These are phyloP conservation scores for Ornithorhynchus anatinus DNA, from an alignment of 2,113 vertebrate species.

Conservation along the genomic window DNA sequence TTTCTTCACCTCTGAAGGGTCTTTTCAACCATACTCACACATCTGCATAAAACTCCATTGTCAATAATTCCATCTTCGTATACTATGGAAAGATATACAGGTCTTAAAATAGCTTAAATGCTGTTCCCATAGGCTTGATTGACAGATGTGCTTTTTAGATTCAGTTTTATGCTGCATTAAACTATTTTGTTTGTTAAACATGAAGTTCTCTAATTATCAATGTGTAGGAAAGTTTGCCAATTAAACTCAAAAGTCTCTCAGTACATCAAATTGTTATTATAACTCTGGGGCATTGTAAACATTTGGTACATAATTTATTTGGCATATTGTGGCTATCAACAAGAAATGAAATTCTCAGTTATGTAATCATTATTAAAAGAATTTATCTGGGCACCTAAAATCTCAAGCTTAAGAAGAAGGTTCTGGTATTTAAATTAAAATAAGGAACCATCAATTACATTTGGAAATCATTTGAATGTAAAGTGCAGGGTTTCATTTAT, in stretches of 20 bases:
- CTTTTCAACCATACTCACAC: no score
- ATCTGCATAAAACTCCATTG: no score
- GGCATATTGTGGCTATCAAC: not conserved
- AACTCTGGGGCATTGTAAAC: not conserved
- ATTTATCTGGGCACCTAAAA: constrained; percentile 17
- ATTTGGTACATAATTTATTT: constrained; percentile 23
- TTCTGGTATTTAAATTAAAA: constrained; percentile 19
- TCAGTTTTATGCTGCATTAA: not conserved
- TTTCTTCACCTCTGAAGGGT: no score
- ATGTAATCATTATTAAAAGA: constrained; percentile 1
- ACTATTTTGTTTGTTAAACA: not conserved
- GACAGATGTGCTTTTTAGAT: not conserved
- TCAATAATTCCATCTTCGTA: not conserved
- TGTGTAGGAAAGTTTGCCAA: not conserved
- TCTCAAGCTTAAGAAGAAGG: not conserved
- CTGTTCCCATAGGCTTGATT: not conserved
- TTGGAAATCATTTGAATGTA: constrained; percentile 14
- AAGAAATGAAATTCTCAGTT: constrained; percentile 18
- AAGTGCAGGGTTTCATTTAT: not conserved
- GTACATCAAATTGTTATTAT: not conserved
- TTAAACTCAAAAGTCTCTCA: not conserved
- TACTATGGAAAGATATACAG: not conserved
- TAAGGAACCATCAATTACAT: constrained; percentile 14
- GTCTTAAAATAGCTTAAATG: not conserved
- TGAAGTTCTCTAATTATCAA: constrained; percentile 3